A percentile compares a stretch with the other conserved stretches of the same genome.
These are phyloP conservation scores for Notodonta dromedarius DNA, from an alignment of 2,888 invertebrate species.

Conservation along the genomic window DNA sequence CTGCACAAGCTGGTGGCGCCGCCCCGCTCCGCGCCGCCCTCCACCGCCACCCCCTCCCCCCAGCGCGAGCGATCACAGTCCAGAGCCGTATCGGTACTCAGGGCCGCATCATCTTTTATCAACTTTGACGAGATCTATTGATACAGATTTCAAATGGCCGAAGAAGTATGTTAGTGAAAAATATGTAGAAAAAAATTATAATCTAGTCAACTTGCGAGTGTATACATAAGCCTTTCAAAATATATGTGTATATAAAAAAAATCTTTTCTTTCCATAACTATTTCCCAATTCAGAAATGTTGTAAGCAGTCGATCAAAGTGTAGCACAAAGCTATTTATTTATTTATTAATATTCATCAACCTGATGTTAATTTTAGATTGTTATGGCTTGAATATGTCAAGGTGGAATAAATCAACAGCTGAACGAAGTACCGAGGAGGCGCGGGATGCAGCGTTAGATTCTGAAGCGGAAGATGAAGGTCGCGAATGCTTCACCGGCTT, in stretches of 20 bases:
- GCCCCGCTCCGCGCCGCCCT: slow-evolving; percentile 67
- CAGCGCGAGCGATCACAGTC: slow-evolving; percentile 67
- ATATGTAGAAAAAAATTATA: no score
- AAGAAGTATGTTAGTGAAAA: no score
- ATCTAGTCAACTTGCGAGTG: not conserved
- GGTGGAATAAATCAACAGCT: slow-evolving; percentile 68
- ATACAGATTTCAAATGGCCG: slow-evolving; percentile 12
- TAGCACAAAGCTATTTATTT: no score
- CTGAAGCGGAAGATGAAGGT: slow-evolving; percentile 62
- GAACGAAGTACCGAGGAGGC: slow-evolving; percentile 75
- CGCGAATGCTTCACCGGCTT: slow-evolving; percentile 86
- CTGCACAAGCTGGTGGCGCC: slow-evolving; percentile 68
- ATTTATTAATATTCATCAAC: no score
- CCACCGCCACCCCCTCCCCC: slow-evolving; percentile 59
- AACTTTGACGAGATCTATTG: slow-evolving; percentile 77
- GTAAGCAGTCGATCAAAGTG: no score
- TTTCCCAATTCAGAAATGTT: no score
- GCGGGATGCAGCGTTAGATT: slow-evolving; percentile 56
- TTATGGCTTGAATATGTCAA: slow-evolving; percentile 51
- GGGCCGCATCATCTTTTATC: slow-evolving; percentile 73
- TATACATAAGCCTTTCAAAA: not conserved
- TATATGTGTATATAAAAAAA: no score
- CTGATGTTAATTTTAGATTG: not conserved
- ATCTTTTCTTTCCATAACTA: no score
- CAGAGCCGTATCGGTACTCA: slow-evolving; percentile 71